Evolutionary conservation across 2,797 vertebrate species (phyloP).

Genomic region (Sebastes ruberrimus): DNA sequence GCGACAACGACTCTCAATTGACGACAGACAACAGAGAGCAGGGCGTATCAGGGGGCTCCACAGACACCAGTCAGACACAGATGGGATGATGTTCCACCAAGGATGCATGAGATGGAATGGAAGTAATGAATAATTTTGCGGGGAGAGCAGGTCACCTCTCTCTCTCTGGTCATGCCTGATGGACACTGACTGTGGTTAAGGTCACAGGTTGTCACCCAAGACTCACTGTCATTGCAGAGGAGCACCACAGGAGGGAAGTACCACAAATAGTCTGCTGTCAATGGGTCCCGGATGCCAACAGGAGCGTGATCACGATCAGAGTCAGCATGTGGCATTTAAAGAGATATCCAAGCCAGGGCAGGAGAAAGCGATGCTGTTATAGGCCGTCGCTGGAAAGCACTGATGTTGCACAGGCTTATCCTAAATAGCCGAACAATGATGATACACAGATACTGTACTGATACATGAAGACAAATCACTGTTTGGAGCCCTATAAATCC

Average conservation of each 20-base stretch:
- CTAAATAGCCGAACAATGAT: not conserved
- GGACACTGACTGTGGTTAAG: not conserved
- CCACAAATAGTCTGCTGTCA: not conserved
- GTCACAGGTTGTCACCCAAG: not conserved
- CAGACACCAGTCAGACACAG: not conserved
- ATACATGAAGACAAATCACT: not conserved
- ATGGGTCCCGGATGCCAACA: not conserved
- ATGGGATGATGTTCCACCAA: not conserved
- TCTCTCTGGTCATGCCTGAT: not conserved
- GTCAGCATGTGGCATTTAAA: not conserved
- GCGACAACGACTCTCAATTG: not conserved
- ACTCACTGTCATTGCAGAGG: not conserved
- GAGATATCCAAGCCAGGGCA: not conserved
- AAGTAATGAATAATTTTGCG: slow-evolving; percentile 1
- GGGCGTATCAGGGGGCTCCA: not conserved
- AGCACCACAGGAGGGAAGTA: not conserved
- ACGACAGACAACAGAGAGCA: not conserved
- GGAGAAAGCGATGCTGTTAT: not conserved
- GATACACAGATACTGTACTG: not conserved
- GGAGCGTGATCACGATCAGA: not conserved
- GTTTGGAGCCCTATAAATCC: not conserved
- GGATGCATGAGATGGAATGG: not conserved
- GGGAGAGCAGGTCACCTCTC: not conserved
- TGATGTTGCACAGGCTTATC: not conserved
- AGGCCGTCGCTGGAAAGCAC: not conserved